These are phyloP conservation scores for Amphimallon solstitiale DNA, from an alignment of 2,888 invertebrate genomes.

Conservation along the genomic window DNA sequence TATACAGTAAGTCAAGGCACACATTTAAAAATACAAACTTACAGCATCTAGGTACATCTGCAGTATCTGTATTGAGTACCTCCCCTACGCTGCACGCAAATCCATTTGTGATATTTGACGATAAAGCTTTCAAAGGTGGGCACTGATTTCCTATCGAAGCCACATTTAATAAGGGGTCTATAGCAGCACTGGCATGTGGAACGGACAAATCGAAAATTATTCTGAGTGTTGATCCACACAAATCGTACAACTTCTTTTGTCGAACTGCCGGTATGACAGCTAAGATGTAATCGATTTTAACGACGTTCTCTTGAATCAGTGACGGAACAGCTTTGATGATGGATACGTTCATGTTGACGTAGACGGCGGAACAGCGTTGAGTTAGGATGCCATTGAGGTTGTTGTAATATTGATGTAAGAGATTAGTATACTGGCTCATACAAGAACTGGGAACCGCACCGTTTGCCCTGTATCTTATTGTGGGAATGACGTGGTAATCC, in stretches of 20 bases:
- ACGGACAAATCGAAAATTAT: constrained; percentile 94
- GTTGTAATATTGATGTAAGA: constrained; percentile 81
- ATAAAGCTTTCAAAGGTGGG: constrained; percentile 87
- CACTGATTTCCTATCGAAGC: constrained; percentile 92
- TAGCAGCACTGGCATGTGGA: constrained; percentile 89
- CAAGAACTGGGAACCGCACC: constrained; percentile 89
- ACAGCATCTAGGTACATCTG: constrained; percentile 92
- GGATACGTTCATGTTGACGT: constrained; percentile 93
- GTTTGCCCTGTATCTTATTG: constrained; percentile 87
- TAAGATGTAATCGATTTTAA: constrained; percentile 89
- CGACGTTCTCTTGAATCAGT: constrained; percentile 85
- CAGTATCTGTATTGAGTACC: constrained; percentile 92
- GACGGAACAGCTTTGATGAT: constrained; percentile 85
- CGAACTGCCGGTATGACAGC: constrained; percentile 88
- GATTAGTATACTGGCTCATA: constrained; percentile 84
- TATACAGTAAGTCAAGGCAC: not conserved
- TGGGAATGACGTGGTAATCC: constrained; percentile 90
- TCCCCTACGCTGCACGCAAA: constrained; percentile 95
- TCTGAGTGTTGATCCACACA: constrained; percentile 93
- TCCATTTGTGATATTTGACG: constrained; percentile 85
- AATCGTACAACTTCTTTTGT: constrained; percentile 92
- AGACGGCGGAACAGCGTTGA: constrained; percentile 92
- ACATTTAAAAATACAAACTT: constrained; percentile 63
- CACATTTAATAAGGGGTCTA: constrained; percentile 88
- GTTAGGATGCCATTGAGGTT: constrained; percentile 85